Percentiles rank a stretch among this genome's conserved stretches.
phyloP scores from a whole-genome alignment of 1,140 invertebrate genomes.

The Lepidurus arcticus region DNA sequence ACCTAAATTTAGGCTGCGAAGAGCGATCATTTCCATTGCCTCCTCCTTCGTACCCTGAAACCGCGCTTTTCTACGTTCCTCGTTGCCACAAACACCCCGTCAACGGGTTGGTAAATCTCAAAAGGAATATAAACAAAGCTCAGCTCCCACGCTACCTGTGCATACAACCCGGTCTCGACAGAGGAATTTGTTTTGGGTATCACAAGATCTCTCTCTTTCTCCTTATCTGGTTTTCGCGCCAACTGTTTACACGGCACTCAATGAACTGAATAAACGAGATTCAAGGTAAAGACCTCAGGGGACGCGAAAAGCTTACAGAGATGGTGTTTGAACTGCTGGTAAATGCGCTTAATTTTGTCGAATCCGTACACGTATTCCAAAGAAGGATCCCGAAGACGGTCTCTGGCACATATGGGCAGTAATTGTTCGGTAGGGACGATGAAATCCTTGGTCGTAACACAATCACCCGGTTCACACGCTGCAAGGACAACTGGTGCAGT shows the following conservation, averaged over 20 bases:
- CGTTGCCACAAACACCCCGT: conserved; percentile 3
- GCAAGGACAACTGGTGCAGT: background rate
- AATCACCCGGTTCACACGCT: background rate
- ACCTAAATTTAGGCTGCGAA: background rate
- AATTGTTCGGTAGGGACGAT: background rate
- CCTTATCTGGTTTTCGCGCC: background rate
- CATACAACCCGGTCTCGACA: background rate
- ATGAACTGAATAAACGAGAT: background rate
- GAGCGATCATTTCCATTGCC: background rate
- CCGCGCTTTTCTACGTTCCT: background rate
- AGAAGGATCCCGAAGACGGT: conserved; percentile 17
- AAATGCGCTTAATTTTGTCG: conserved; percentile 22
- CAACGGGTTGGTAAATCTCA: background rate
- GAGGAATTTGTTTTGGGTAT: background rate
- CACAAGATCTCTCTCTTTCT: too few relatives aligned
- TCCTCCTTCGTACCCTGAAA: background rate
- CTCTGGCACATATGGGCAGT: conserved; percentile 12
- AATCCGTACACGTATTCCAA: conserved; percentile 21
- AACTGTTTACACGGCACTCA: background rate
- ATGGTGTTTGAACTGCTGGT: conserved; percentile 21
- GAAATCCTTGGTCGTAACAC: background rate
- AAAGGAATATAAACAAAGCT: background rate
- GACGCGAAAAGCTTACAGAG: background rate
- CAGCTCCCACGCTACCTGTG: background rate
- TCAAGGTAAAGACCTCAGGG: background rate